Evolutionary conservation across 1,140 invertebrate species (phyloP), one percentile per base, ranked within the genome.

Genomic region (Cydia pomonella): DNA sequence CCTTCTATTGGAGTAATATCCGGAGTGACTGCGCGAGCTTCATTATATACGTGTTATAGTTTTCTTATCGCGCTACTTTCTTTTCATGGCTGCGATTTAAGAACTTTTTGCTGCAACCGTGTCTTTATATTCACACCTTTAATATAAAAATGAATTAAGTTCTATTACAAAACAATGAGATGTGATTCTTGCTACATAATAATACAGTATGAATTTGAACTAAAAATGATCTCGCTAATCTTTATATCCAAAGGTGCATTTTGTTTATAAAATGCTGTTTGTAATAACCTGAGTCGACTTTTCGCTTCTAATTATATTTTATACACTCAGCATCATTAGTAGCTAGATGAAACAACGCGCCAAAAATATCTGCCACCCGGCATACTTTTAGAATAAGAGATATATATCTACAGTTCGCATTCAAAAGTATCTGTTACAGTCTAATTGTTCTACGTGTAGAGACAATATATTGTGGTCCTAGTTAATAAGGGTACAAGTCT

Each of bases 41-140:
- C 53, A 59, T 59, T 59, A 59, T 59, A 59, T 59, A 59, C 53
- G 53, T 59, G 53, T 59, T 59, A 59, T 59, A 59, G 53, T 59
- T 59, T 59, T 59, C 53, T 59, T 59, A 59, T 59, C 53, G 53
- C 21, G 53, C 18, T 59, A 59, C 53, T 59, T 59, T 59, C 53
- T 59, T 59, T 59, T 59, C 53, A 59, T 59, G 53, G 21, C 53
- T 59, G 21, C 53, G 53, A 59, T 59, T 59, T 59, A 23, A 23
- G 53, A 59, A 59, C 53, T 59, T 59, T 59, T 59, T 59, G 53
- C 53, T 59, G 18, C 53, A 23, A 59, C 53, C 18, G 9, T 59
- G 53, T 59, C 53, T 59, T 59, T 59, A 59, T 59, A 18, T 59
- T 59, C 53, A 59, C 53, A 59, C 21, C 53, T 59, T 23, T n/a